Base-by-base conservation (phyloP, 2,113 vertebrate species). In the Rhinolophus ferrumequinum region DNA sequence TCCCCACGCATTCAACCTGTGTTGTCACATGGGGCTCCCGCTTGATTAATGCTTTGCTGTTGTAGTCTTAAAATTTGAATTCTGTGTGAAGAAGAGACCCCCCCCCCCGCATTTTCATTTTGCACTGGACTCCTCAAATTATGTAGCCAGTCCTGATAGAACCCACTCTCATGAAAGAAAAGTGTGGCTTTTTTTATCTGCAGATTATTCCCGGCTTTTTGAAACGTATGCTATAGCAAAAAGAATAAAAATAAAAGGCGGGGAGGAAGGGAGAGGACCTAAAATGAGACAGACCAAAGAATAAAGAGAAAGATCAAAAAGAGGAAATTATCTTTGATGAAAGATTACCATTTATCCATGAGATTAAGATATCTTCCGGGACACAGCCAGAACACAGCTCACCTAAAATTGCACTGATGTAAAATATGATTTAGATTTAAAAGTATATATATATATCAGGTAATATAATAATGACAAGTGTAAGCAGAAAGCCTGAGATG, bases 241-340 rank as follows among this genome's bases (percentile, higher is more conserved):
- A 82, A 58, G 11, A 50, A 50, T 15, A 58, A 50, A 47, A 19
- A 64, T 14, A 30, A 54, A 54, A 16, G 44, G 26, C 13, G n/a
- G 16, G 79, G 5, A 3, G 28, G 13, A 3, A 6, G 2, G 38
- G 3, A 58, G 79, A 24, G 50, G 56, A 60, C 19, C 41, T 70
- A 82, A 56, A 79, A 14, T 47, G 64, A 96, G 60, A 88, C 2
- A 69, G 35, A 84, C 9, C 6, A 30, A 85, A 58, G 73, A 94
- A 70, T 83, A 66, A 86, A 72, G 56, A 92, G 95, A 84, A 75
- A 95, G 87, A 56, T 62, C 19, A 81, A 52, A 92, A 93, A 33
- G 33, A 90, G 64, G 82, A 97, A 84, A 83, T 70, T 38, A 85
- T 69, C 75, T 93, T 90, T 56, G 77, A 88, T 84, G 64, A 83